Evolutionary conservation across 2,888 invertebrate genomes (phyloP).

Genomic region (Drosophila vallismaia): DNA sequence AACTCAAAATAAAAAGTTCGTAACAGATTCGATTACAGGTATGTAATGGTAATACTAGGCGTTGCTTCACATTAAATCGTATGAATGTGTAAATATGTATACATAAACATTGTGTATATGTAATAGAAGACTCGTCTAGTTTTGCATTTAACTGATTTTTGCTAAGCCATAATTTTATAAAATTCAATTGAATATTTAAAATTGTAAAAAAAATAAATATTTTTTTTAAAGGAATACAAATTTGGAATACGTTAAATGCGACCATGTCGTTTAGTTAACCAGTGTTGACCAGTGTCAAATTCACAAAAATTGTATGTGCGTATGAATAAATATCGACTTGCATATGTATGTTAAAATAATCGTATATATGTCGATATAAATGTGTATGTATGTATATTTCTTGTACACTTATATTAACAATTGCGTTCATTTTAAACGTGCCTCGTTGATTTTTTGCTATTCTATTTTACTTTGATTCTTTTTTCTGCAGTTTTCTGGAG

Average conservation of each 20-base stretch:
- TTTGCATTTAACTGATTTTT: too few species aligned
- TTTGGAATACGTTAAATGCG: background rate
- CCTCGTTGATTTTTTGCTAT: background rate
- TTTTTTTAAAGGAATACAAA: too few species aligned
- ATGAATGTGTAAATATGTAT: too few species aligned
- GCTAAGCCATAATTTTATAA: too few species aligned
- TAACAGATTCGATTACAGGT: too few species aligned
- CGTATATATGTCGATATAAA: background rate
- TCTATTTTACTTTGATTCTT: background rate
- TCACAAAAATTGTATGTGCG: constrained; percentile 2
- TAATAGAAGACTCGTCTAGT: too few species aligned
- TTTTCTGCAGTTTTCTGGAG: background rate
- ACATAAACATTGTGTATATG: too few species aligned
- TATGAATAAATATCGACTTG: constrained; percentile 1
- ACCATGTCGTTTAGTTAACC: background rate
- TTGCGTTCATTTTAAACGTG: background rate
- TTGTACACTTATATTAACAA: background rate
- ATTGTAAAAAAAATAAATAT: too few species aligned
- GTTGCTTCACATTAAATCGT: too few species aligned
- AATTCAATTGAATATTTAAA: too few species aligned
- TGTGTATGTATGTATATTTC: background rate
- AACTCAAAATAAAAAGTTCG: too few species aligned
- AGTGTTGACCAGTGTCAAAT: background rate
- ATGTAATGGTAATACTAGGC: too few species aligned
- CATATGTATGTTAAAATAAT: background rate